Percentiles rank a stretch among this genome's conserved stretches.
Conservation (phyloP, 1,140 invertebrate species). For the Paralvinella palmiformis region DNA sequence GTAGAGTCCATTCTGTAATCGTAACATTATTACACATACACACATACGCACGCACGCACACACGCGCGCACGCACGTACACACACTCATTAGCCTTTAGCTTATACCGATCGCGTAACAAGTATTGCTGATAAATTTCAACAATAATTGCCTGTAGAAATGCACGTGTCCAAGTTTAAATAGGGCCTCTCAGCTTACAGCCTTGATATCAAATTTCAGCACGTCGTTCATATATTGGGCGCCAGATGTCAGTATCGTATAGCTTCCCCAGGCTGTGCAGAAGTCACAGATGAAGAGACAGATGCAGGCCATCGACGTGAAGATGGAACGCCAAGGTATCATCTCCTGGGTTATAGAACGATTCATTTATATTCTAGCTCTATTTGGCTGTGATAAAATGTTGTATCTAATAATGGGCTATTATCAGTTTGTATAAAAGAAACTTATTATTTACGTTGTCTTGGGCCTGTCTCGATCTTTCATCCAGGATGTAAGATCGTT, state of each 20-base stretch:
- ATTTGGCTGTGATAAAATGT: not conserved
- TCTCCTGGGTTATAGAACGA: not conserved
- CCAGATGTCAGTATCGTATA: not conserved
- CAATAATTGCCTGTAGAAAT: not conserved
- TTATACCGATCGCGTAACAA: not conserved
- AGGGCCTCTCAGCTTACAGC: not conserved
- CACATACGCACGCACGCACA: not conserved
- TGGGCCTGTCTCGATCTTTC: not conserved
- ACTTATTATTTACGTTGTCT: too few species aligned
- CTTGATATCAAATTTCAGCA: slow-evolving; percentile 6
- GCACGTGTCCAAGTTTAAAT: not conserved
- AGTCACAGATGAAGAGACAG: not conserved
- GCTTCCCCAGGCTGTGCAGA: not conserved
- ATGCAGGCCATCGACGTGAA: not conserved
- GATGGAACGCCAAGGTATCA: not conserved
- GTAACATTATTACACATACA: not conserved
- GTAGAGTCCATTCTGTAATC: slow-evolving; percentile 17
- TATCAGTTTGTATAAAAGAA: too few species aligned
- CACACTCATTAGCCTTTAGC: not conserved
- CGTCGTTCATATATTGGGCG: slow-evolving; percentile 1
- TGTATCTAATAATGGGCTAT: too few species aligned
- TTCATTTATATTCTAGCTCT: not conserved
- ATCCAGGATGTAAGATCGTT: not conserved
- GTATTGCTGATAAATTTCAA: not conserved
- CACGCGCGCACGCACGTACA: not conserved